Base-by-base conservation (phyloP, 2,888 invertebrate genomes). In the Dasysyrphus tricinctus region DNA sequence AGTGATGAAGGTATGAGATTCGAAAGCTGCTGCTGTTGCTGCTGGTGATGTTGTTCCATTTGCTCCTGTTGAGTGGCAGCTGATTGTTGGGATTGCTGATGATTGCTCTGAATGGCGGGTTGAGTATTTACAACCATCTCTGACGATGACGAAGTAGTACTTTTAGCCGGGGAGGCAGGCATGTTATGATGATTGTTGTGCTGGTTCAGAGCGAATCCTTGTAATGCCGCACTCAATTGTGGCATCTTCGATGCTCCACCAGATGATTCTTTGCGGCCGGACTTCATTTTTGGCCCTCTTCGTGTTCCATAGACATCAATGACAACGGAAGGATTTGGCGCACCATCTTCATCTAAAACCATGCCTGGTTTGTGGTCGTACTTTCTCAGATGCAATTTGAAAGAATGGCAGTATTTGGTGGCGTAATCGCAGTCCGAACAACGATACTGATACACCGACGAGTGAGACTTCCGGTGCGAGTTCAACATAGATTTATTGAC, bases 401-500 rank as follows among this genome's bases (percentile, higher is more conserved):
- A 93, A 19, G 98, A 98, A 93, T 99, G 99, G 90, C 98, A 98
- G 91, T 99, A 99, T 91, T 99, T 99, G 29, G 99, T 98, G 8
- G 97, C 98, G 91, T 99, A 99, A 76, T 96, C 96, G 92, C 99
- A 99, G 91, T 98, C 96, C 0, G 96, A 94, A 91, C 99, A 99
- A 47, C 97, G 95, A 92, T 98, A 99, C 91, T 98, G 98, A 90
- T 98, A 98, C 0, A 98, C 94, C 88, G 96, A 96, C 0, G 97
- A 97, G 92, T 99, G 99, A 0, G 98, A 98, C 91, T 99, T 99
- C 91, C 98, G 95, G 91, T 99, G 99, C 0, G 98, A 98, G 93
- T 98, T 99, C 75, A 99, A 94, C 99, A 99, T 99, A 0, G 99
- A 99, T 92, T 98, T 98, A 93, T 98, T 99, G n/a, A 98, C 98